Evolutionary conservation across 2,113 vertebrate genomes (phyloP), one percentile per base, ranked within the genome.

Genomic region (Caretta caretta): DNA sequence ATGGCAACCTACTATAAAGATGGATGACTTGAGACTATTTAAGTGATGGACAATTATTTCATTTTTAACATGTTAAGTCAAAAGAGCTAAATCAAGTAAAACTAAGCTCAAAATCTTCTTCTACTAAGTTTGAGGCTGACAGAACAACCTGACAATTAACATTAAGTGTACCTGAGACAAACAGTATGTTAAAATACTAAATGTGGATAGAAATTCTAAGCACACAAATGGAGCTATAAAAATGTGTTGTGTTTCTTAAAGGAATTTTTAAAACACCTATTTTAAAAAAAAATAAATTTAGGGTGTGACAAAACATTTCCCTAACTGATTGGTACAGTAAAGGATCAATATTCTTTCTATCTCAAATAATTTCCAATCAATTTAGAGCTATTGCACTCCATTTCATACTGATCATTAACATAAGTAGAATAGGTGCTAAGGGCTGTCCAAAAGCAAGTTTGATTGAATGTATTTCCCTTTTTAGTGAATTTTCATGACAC

Each of bases 361-460:
- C 35, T 10, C 31, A 53, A 75, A 56, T 93, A 57, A 82, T 2
- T 62, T n/a, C 0, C 2, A 62, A 82, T 8, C 59, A 76, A 42
- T 51, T 10, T 49, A 84, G 62, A 93, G 84, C 13, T 59, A 72
- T 10, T 90, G 38, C 38, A 8, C 69, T 93, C 62, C 53, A 38
- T 87, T 87, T 57, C 87, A 83, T 86, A 48, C 17, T 42, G 79
- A 96, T 86, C 87, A 91, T 65, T 96, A 93, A 72, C 86, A 42
- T 65, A 82, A 95, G 87, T 29, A 62, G 50, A 87, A 90, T 78
- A 90, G 94, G 88, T 46, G 13, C 86, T 59, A 81, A 91, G 91
- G 78, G 83, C 75, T 10, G 31, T 65, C 86, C 48, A 80, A 91
- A 96, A 59, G 54, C 62, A 86, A 93, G 76, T 78, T 54, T 19